Conservation (phyloP, 2,797 vertebrate species). For the Mus minutoides region DNA sequence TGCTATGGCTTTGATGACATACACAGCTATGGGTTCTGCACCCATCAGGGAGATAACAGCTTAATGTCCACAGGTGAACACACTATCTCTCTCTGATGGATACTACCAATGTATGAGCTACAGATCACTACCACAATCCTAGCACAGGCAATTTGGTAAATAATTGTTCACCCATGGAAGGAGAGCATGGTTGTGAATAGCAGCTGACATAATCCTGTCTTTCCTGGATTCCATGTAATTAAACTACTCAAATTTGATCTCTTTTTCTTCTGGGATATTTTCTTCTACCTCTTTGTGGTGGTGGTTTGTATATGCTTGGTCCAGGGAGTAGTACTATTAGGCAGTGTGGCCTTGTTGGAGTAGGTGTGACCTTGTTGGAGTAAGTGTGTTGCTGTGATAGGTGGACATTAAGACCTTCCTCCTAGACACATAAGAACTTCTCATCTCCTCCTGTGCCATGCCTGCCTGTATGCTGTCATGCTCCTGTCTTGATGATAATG, state of each 20-base stretch:
- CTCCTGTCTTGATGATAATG: background rate
- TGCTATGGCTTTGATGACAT: background rate
- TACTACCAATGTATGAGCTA: rapidly evolving
- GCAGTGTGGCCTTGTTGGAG: background rate
- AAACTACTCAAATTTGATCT: background rate
- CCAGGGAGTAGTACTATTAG: background rate
- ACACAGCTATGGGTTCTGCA: background rate
- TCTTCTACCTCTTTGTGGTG: background rate
- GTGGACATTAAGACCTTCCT: background rate
- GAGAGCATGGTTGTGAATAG: background rate
- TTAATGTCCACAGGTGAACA: background rate
- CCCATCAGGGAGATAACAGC: background rate
- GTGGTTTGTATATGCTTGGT: background rate
- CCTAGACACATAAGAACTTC: background rate
- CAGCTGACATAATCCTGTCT: background rate
- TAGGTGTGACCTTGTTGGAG: background rate
- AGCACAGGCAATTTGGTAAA: background rate
- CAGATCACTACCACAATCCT: no score
- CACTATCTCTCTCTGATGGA: background rate
- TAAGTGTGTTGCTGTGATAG: background rate
- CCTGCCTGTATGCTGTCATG: background rate
- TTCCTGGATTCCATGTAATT: background rate
- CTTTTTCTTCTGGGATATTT: background rate
- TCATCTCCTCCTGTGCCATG: background rate
- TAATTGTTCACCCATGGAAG: background rate